Evolutionary conservation across 1,140 invertebrate genomes (phyloP).

Genomic region (Paraescarpia echinospica): DNA sequence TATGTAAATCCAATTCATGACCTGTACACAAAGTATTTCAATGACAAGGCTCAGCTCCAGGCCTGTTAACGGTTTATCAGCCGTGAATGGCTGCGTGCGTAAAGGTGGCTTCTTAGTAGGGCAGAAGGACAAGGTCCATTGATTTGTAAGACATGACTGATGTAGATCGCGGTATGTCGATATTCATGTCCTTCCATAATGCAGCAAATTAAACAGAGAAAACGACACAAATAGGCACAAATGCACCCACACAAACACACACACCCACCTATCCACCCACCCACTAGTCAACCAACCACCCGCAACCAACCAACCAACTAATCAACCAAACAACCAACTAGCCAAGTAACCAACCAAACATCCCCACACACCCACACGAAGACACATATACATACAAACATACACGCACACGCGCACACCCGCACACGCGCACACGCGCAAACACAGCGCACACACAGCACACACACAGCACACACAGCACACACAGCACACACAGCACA

Average conservation of each 20-base stretch:
- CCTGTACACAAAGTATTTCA: no score
- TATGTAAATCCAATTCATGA: no score
- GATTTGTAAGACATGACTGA: not conserved
- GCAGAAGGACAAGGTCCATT: not conserved
- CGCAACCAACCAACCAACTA: not conserved
- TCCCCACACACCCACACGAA: constrained; percentile 17
- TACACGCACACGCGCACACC: constrained; percentile 23
- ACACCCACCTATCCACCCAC: not conserved
- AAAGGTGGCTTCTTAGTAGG: not conserved
- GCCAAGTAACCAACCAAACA: constrained; percentile 13
- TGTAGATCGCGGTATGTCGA: not conserved
- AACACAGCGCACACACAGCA: no score
- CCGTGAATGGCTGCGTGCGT: not conserved
- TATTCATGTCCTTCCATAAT: not conserved
- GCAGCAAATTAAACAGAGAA: not conserved
- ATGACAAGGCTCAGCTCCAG: not conserved
- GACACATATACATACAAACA: constrained; percentile 23
- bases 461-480: no score
- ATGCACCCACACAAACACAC: not conserved
- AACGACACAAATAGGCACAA: not conserved
- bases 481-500: no score
- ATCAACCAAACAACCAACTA: not conserved
- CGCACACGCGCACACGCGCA: no score
- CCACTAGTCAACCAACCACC: not conserved
- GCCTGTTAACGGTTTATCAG: constrained; percentile 8